Percentiles rank a stretch among this genome's conserved stretches.
Conservation (phyloP, 2,888 invertebrate species). For the Acrobasis consociella region DNA sequence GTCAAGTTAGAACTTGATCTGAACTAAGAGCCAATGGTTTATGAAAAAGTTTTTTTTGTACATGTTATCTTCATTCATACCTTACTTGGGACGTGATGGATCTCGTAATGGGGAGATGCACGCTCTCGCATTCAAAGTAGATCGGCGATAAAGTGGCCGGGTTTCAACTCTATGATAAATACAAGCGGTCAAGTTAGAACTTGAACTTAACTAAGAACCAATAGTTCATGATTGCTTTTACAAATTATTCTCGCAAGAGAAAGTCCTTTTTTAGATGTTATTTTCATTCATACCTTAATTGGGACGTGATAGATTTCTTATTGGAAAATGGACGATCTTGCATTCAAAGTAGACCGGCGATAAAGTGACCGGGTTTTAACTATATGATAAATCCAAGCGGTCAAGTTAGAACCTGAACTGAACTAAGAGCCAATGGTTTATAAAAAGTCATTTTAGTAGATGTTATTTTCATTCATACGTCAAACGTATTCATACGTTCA, state of each 20-base stretch:
- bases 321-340: not conserved
- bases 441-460: no score
- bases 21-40: no score
- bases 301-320: no score
- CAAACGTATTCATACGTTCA: conserved; percentile 19
- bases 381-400: not conserved
- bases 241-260: no score
- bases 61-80: no score
- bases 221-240: no score
- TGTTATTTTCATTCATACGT: conserved; percentile 20
- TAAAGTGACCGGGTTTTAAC: not conserved
- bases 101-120: conserved; percentile 15
- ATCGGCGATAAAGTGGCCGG: conserved; percentile 10
- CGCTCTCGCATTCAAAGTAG: conserved; percentile 21
- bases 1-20: not conserved
- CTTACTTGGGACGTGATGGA: conserved; percentile 18
- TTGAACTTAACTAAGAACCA: no score
- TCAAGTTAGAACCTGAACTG: not conserved
- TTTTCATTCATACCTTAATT: no score
- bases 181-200: not conserved
- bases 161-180: conserved; percentile 16
- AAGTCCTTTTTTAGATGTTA: no score
- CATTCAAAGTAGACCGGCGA: conserved; percentile 6
- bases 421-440: no score
- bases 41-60: no score